Evolutionary conservation across 2,113 vertebrate species (phyloP), one percentile per base, ranked within the genome.

Genomic region (Cyprinodon variegatus): DNA sequence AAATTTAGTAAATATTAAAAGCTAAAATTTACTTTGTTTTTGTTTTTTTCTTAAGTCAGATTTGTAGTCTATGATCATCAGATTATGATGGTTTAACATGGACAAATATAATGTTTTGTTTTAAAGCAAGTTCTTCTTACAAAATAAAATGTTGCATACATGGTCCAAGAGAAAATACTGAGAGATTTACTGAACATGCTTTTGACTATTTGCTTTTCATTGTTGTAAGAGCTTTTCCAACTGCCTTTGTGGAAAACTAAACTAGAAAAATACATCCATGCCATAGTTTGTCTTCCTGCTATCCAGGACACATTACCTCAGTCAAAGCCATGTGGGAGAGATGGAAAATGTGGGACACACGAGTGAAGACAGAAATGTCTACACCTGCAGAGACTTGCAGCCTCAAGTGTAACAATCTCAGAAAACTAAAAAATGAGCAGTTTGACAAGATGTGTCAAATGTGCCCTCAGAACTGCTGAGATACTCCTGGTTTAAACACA

Each of bases 401-500:
- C 76, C 61, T n/a, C 70, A 14, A 62, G 61, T 8, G 53, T 88
- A 88, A 89, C 73, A 77, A 77, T 81, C 82, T 84, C 61, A 70
- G 46, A 80, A 77, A 71, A 76, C 63, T 78, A 78, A 85, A 74
- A 86, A 87, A 86, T 83, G 65, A 88, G 77, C 80, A 70, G 72
- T 82, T 84, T 92, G 88, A 89, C 86, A 89, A 65, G 39, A 72
- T 70, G 79, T 88, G 91, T 91, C 90, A 87, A 87, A 86, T 76
- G 75, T 87, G 39, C 74, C 76, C 79, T 84, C 80, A 77, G 80
- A 82, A 71, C 84, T 20, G 40, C 76, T 64, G 74, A 90, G 69
- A 82, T 74, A 74, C 79, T 59, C 77, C 83, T 71, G 71, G 86
- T 90, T 85, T 84, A 81, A 83, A 84, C 79, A 87, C 38, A 72